Conservation (phyloP, 2,797 vertebrate genomes). For the Smutsia temminckii region DNA sequence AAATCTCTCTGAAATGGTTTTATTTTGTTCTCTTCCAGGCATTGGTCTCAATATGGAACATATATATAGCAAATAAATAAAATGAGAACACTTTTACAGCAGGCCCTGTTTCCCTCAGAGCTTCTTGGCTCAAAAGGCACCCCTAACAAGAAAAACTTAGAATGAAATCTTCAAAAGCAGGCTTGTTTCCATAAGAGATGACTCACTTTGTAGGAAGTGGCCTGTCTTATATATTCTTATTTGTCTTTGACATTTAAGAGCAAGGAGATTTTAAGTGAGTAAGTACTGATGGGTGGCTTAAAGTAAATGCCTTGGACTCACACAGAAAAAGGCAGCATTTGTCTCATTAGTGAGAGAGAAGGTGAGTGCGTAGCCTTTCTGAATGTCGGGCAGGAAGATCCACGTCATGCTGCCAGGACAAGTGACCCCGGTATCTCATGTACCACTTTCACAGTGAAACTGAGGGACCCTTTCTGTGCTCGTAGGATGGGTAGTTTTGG, state of each 20-base stretch:
- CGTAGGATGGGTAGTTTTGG: background rate
- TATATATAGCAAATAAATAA: slow-evolving; percentile 39
- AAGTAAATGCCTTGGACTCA: slow-evolving; percentile 55
- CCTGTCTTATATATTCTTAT: slow-evolving; percentile 54
- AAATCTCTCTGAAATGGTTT: background rate
- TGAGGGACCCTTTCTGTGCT: background rate
- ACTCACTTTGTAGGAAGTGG: slow-evolving; percentile 70
- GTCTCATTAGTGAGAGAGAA: background rate
- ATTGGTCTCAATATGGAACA: background rate
- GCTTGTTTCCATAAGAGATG: slow-evolving; percentile 50
- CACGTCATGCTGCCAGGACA: background rate
- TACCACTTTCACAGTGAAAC: background rate
- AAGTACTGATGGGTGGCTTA: slow-evolving; percentile 66
- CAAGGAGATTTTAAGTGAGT: slow-evolving; percentile 66
- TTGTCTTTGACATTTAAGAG: slow-evolving; percentile 76
- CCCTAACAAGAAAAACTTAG: slow-evolving; percentile 47
- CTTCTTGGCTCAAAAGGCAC: slow-evolving; percentile 30
- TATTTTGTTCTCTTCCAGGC: slow-evolving; percentile 29
- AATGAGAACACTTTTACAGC: background rate
- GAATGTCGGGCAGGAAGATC: slow-evolving; percentile 50
- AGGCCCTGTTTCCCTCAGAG: background rate
- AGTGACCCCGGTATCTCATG: accelerated
- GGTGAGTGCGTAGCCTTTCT: slow-evolving; percentile 37
- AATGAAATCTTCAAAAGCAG: slow-evolving; percentile 70
- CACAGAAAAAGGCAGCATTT: slow-evolving; percentile 49